Evolutionary conservation across 1,140 invertebrate genomes (phyloP).

Genomic region (Drosophila kanapiae): DNA sequence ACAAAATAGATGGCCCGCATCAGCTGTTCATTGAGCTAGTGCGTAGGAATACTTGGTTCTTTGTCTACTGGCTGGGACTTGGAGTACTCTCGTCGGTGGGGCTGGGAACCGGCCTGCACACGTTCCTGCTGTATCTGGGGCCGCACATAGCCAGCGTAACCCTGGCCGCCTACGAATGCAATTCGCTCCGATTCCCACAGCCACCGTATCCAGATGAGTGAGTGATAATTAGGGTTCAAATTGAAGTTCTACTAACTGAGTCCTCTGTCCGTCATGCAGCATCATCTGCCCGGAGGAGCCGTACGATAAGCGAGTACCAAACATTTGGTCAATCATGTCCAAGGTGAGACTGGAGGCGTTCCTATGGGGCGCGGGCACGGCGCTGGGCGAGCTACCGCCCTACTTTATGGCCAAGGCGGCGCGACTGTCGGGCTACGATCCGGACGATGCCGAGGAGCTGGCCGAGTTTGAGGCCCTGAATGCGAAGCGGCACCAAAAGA

Average conservation of each 20-base stretch:
- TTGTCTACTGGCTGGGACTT: slow-evolving; percentile 96
- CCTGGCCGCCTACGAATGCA: slow-evolving; percentile 98
- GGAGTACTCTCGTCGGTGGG: slow-evolving; percentile 99
- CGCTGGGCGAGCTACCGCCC: slow-evolving; percentile 97
- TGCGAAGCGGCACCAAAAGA: slow-evolving; percentile 88
- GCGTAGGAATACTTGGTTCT: slow-evolving; percentile 89
- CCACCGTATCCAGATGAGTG: slow-evolving; percentile 95
- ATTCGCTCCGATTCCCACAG: slow-evolving; percentile 96
- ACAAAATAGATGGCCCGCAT: slow-evolving; percentile 86
- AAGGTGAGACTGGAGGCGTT: slow-evolving; percentile 98
- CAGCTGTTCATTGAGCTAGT: slow-evolving; percentile 85
- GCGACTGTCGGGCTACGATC: slow-evolving; percentile 90
- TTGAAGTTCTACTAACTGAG: neutral
- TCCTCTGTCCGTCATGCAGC: slow-evolving; percentile 82
- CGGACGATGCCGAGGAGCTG: slow-evolving; percentile 91
- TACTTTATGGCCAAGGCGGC: slow-evolving; percentile 99
- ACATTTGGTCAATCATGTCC: slow-evolving; percentile 95
- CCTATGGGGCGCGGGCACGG: slow-evolving; percentile 99
- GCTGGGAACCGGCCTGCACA: slow-evolving; percentile 98
- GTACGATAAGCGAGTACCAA: slow-evolving; percentile 87
- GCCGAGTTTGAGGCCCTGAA: slow-evolving; percentile 91
- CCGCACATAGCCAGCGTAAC: slow-evolving; percentile 97
- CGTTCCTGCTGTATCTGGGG: slow-evolving; percentile 98
- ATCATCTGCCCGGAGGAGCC: slow-evolving; percentile 91
- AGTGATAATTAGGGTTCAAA: too few species aligned